phyloP scores from a whole-genome alignment of 2,113 vertebrate genomes.

The Stercorarius parasiticus region DNA sequence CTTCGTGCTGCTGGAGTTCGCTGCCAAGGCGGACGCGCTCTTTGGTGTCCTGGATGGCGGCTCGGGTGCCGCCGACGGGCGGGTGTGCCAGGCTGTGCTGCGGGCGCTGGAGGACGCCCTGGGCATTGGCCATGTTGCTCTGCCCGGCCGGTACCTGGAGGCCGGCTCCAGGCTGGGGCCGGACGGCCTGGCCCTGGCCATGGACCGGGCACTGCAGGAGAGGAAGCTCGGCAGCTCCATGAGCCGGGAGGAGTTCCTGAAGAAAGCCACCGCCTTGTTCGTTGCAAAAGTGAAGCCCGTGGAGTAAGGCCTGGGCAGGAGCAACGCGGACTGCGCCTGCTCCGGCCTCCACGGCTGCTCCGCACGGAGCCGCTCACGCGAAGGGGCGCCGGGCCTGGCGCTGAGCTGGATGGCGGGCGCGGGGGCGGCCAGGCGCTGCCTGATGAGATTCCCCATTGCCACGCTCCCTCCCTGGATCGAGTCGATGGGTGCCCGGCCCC shows the following conservation, averaged over 20 bases:
- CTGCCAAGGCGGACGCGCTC: conserved; percentile 81
- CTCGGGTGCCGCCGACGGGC: conserved; percentile 55
- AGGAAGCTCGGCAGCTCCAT: conserved; percentile 73
- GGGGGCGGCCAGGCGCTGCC: fast-evolving
- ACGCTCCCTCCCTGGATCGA: fast-evolving
- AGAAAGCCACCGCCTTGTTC: conserved; percentile 85
- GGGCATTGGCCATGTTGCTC: conserved; percentile 53
- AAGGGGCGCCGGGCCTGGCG: fast-evolving
- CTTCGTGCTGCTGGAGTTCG: conserved; percentile 89
- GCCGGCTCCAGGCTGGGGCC: conserved; percentile 89
- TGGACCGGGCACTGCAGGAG: conserved; percentile 75
- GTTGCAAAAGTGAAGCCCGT: conserved; percentile 86
- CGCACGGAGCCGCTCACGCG: fast-evolving
- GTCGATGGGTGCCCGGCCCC: fast-evolving
- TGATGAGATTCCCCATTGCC: fast-evolving
- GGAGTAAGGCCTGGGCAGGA: conserved; percentile 40
- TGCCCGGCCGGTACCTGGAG: conserved; percentile 80
- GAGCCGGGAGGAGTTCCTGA: conserved; percentile 90
- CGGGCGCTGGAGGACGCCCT: conserved; percentile 85
- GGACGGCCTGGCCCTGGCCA: conserved; percentile 80
- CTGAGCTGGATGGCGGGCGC: fast-evolving
- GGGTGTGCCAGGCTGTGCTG: conserved; percentile 83
- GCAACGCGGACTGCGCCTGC: fast-evolving
- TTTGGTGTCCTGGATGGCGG: conserved; percentile 78
- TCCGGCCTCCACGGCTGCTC: fast-evolving